Evolutionary conservation across 2,888 invertebrate species (phyloP), one percentile per base, ranked within the genome.

Genomic region (Drymonia ruficornis): DNA sequence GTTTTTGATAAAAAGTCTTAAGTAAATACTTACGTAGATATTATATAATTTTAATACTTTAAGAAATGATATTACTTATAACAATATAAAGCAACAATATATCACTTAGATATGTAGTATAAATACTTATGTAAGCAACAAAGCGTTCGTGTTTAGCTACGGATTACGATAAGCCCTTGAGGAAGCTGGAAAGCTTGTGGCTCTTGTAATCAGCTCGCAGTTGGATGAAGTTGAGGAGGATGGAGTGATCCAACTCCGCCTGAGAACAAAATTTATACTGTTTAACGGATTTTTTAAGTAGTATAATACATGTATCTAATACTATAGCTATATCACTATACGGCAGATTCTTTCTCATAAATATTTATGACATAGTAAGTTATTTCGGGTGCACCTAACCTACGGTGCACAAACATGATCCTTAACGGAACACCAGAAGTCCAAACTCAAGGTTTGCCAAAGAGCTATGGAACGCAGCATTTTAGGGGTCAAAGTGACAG

Each of bases 181-280:
- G 87, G 72, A 94, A 94, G 65, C 91, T 95, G 19, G 95, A 95
- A 61, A 97, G 93, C 82, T 97, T 97, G 76, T 98, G 97, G 49
- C 96, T 96, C 86, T 98, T 98, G 91, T 97, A 99, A 90, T 99
- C 99, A 5, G 97, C 96, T 56, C 99, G 94, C 29, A 99, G 94
- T 85, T 99, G 98, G 70, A 99, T 97, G 87, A 99, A 99, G 88
- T 96, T 98, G 68, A 96, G 94, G 34, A 99, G 94, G 62, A 99
- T 96, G 0, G 97, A 95, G 68, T 96, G 96, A 81, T 99, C 99
- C 82, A 99, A 87, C 78, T 96, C 96, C 74, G 96, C 96, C 98
- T 99, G 93, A 45, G 50, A 80, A 66, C 79, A 81, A 78, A 66
- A 61, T 18, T 16, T 15, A 1, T 16, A 42, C 23, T 0, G 3